Percentiles rank a stretch among this genome's conserved stretches.
phyloP scores from a whole-genome alignment of 2,797 vertebrate species.

The Chloroceryle amazona region DNA sequence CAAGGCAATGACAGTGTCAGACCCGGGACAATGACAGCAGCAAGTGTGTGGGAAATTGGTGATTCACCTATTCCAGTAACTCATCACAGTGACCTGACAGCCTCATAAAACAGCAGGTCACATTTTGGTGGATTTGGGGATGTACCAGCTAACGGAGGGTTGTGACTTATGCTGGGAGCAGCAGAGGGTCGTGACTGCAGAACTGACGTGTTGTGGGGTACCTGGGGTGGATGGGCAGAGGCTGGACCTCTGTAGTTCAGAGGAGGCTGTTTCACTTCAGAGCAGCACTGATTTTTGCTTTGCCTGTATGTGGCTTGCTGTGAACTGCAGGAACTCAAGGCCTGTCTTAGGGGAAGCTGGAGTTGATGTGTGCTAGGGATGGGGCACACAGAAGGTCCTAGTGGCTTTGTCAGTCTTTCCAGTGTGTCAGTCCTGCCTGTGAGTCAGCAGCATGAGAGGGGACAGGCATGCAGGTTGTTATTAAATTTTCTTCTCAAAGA shows the following conservation, averaged over 20 bases:
- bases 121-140: neutral
- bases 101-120: neutral
- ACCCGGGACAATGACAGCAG: neutral
- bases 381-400: neutral
- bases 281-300: neutral
- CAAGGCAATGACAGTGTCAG: neutral
- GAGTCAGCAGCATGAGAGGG: neutral
- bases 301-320: neutral
- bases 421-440: neutral
- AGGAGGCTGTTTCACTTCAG: neutral
- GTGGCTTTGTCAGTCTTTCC: neutral
- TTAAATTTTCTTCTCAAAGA: neutral
- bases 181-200: fast-evolving
- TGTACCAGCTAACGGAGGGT: neutral
- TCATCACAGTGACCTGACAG: neutral
- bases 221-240: neutral
- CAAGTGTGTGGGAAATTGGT: neutral
- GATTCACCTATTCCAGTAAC: neutral
- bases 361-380: fast-evolving
- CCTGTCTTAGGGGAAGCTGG: neutral
- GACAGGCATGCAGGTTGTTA: neutral
- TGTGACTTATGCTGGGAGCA: neutral
- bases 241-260: neutral
- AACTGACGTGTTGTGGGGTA: too few relatives aligned
- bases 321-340: neutral